Evolutionary conservation across 2,888 invertebrate species (phyloP), one percentile per base, ranked within the genome.

Genomic region (Caenorhabditis zanzibari): DNA sequence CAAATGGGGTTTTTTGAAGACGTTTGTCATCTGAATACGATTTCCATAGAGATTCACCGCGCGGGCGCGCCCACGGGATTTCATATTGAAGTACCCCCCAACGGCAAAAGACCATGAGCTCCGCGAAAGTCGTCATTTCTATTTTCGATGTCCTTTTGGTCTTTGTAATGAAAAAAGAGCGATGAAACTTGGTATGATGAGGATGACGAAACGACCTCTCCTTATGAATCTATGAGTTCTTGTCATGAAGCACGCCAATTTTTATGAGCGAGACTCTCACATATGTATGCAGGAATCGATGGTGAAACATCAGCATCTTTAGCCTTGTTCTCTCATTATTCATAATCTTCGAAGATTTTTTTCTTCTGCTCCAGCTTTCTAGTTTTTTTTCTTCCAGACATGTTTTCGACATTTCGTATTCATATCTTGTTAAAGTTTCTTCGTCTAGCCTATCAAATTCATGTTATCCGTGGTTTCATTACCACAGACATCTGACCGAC

Each of bases 191-290:
- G 52, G 71, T 58, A 3, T 71, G 71, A 71, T 71, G 71, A 63
- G 28, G 79, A 63, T 71, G 71, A 71, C 71, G 79, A 79, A 79
- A 64, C 47, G 71, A 56, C 79, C 56, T 77, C 76, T 77, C 76
- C 76, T 79, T 79, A 79, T 79, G 71, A 71, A 79, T 79, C 79
- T 71, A 79, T 79, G 71, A 79, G 79, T 71, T 71, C 71, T 71
- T 79, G 79, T 71, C 79, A 79, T 71, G 79, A 71, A 79, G 59
- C 79, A 79, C 56, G 79, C 79, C 63, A 77, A 71, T 64, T 72
- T 77, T 79, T 68, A 58, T 66, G 66, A 58, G 66, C 47, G 64
- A 63, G 49, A 54, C 52, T 64, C 68, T 76, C 61, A 52, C 38
- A 68, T 68, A 76, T 76, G 68, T 28, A 76, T 76, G 76, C 28